These are phyloP conservation scores for Mirza zaza DNA, from an alignment of 2,113 vertebrate genomes.

Conservation along the genomic window DNA sequence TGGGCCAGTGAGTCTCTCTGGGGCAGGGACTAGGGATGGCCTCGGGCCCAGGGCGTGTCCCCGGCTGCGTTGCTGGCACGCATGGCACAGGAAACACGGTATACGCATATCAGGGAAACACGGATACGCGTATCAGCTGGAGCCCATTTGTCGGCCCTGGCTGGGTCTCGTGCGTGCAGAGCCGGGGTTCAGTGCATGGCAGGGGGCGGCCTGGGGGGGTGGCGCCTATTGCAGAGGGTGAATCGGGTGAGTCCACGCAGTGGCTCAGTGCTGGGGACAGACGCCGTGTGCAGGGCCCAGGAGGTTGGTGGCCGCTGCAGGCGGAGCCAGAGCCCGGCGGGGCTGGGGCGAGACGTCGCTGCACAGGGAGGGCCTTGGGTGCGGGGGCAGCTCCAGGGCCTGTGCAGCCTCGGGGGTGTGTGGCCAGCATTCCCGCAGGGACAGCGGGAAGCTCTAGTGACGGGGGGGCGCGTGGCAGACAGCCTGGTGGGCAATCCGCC, in stretches of 20 bases:
- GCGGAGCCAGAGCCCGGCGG: not conserved
- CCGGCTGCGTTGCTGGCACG: not conserved
- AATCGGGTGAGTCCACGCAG: accelerated
- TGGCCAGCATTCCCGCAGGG: too few species aligned
- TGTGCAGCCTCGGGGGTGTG: not conserved
- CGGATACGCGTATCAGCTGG: accelerated
- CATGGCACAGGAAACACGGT: not conserved
- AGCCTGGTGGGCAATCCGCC: accelerated
- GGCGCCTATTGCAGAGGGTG: not conserved
- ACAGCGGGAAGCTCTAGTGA: not conserved
- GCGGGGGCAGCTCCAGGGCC: too few species aligned
- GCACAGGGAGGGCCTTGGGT: not conserved
- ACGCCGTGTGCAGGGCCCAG: not conserved
- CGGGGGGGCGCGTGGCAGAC: not conserved
- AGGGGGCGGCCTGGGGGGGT: too few species aligned
- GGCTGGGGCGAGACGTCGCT: accelerated
- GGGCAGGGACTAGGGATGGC: not conserved
- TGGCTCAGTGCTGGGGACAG: not conserved
- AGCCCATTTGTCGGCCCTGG: too few species aligned
- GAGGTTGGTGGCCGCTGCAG: not conserved
- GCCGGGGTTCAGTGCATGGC: not conserved
- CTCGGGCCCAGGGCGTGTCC: accelerated
- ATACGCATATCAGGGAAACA: accelerated
- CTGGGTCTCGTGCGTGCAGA: not conserved
- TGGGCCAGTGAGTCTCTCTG: not conserved